Evolutionary conservation across 37 sponge, comb jelly and placozoan genomes (phyloP).

Genomic region (Spongilla lacustris): DNA sequence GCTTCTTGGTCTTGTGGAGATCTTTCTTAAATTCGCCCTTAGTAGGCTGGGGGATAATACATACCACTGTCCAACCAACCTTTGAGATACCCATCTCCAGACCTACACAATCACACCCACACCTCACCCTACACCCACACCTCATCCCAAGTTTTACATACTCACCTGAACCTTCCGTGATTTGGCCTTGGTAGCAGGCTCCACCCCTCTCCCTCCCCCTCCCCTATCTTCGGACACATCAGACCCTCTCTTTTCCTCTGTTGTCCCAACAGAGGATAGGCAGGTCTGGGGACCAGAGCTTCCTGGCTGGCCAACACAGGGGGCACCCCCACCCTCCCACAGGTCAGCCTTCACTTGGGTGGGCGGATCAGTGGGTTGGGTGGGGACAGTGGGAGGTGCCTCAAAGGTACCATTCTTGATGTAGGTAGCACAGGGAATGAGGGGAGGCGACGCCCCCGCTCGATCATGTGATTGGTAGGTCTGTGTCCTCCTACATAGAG

Average conservation of each 20-base stretch:
- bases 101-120: background rate
- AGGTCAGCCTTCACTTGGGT: background rate
- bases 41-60: background rate
- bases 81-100: background rate
- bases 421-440: background rate
- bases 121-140: background rate
- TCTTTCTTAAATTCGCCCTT: slow-evolving; percentile 37
- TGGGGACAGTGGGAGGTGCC: background rate
- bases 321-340: background rate
- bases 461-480: background rate
- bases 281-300: background rate
- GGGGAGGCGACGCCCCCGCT: background rate
- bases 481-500: background rate
- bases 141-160: background rate
- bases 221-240: slow-evolving; percentile 3
- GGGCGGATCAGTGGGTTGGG: background rate
- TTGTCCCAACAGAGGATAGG: background rate
- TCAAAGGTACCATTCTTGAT: background rate
- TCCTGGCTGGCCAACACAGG: background rate
- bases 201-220: background rate
- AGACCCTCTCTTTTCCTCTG: slow-evolving; percentile 5
- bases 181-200: background rate
- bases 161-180: background rate
- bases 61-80: too few species aligned
- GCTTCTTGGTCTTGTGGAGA: slow-evolving; percentile 64